Percentiles rank a stretch among this genome's conserved stretches.
Evolutionary conservation across 2,797 vertebrate genomes (phyloP).

Genomic region (Peromyscus aztecus): DNA sequence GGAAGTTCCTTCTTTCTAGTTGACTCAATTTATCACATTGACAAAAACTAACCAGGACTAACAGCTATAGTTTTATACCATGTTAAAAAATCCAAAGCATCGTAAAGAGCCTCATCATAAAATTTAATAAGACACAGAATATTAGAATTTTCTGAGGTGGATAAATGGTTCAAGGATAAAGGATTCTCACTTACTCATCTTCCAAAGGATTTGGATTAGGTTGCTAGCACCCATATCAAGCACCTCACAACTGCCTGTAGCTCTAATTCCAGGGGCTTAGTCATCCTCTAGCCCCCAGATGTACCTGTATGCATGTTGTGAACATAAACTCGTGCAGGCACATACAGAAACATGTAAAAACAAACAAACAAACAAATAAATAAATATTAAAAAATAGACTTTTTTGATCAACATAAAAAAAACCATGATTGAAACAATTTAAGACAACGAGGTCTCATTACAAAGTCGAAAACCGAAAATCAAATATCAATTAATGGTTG

Average conservation of each 20-base stretch:
- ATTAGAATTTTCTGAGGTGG: neutral
- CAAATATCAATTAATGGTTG: conserved; percentile 12
- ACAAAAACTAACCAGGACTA: neutral
- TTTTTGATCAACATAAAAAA: conserved; percentile 42
- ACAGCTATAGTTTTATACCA: conserved; percentile 20
- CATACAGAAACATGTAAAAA: neutral
- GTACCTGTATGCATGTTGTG: neutral
- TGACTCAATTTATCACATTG: neutral
- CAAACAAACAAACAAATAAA: neutral
- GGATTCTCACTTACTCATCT: neutral
- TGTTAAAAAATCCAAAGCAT: neutral
- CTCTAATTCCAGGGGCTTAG: neutral
- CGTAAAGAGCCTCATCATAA: conserved; percentile 33
- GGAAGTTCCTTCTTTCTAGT: neutral
- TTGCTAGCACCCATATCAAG: neutral
- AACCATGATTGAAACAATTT: conserved; percentile 27
- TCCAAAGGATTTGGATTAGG: neutral
- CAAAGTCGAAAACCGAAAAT: neutral
- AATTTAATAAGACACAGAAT: conserved; percentile 36
- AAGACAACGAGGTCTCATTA: neutral
- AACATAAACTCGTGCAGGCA: neutral
- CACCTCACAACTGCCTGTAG: neutral
- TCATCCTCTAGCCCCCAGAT: neutral
- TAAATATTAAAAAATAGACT: neutral
- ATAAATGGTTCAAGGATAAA: neutral